phyloP scores from a whole-genome alignment of 2,113 vertebrate species.

The Sciurus niger region DNA sequence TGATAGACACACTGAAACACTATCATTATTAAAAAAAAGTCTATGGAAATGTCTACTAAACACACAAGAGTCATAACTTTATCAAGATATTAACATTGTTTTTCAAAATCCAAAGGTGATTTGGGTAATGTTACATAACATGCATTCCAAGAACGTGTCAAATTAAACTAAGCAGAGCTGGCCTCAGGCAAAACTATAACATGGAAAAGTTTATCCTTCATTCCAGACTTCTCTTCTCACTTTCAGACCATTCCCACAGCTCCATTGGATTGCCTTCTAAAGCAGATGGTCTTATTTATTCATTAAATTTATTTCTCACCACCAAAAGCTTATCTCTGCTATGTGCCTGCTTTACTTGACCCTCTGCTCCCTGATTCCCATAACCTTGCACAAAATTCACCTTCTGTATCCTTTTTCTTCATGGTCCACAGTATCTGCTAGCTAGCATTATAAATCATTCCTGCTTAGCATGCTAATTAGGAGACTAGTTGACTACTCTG shows the following conservation, averaged over 20 bases:
- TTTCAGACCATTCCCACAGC: background rate
- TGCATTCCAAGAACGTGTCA: background rate
- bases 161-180: slow-evolving; percentile 45
- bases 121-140: slow-evolving; percentile 49
- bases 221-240: background rate
- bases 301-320: background rate
- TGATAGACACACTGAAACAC: slow-evolving; percentile 39
- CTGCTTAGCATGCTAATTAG: slow-evolving; percentile 43
- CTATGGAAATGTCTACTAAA: background rate
- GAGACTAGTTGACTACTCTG: background rate
- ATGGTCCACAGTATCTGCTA: background rate
- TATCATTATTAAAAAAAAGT: slow-evolving; percentile 35
- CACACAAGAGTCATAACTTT: background rate
- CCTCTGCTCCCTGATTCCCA: background rate
- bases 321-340: slow-evolving; percentile 22
- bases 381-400: background rate
- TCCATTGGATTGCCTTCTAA: background rate
- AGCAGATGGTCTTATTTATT: slow-evolving; percentile 54
- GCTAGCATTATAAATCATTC: slow-evolving; percentile 45
- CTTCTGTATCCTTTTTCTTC: slow-evolving; percentile 31
- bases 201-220: background rate
- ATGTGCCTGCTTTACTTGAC: background rate
- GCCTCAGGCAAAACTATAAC: background rate
- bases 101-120: slow-evolving; percentile 38
- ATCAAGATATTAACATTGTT: slow-evolving; percentile 48